phyloP scores from a whole-genome alignment of 1,140 invertebrate species.

The Cydia pomonella region DNA sequence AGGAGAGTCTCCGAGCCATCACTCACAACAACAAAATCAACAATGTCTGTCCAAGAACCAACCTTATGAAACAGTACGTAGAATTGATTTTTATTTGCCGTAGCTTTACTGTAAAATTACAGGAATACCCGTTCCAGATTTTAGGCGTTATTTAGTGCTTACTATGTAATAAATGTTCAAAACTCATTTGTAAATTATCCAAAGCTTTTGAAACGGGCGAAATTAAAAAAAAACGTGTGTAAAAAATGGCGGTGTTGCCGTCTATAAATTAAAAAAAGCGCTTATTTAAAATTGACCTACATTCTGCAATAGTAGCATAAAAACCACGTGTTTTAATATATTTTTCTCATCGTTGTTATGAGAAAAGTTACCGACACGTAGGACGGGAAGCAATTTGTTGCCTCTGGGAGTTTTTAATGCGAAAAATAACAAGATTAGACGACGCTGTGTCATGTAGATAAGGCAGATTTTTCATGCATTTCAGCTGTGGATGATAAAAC shows the following conservation, averaged over 20 bases:
- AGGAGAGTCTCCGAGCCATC: conserved; percentile 91
- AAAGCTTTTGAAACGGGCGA: neutral
- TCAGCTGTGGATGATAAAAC: neutral
- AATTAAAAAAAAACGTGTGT: neutral
- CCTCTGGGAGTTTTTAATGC: conserved; percentile 9
- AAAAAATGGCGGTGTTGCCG: neutral
- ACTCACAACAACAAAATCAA: conserved; percentile 98
- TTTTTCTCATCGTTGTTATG: conserved; percentile 19
- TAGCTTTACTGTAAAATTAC: neutral
- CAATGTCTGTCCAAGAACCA: conserved; percentile 97
- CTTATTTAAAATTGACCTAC: conserved; percentile 16
- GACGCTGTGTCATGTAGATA: neutral
- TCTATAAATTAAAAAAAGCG: neutral
- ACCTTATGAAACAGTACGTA: conserved; percentile 99
- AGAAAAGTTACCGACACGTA: conserved; percentile 15
- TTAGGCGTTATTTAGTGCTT: neutral
- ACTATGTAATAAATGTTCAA: neutral
- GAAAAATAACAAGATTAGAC: conserved; percentile 16
- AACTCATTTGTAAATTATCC: neutral
- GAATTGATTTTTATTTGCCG: neutral
- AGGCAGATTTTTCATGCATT: neutral
- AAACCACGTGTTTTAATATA: conserved; percentile 21
- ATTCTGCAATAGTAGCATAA: conserved; percentile 1
- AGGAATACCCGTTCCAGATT: neutral
- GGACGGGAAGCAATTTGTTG: neutral